Base-by-base conservation (phyloP, 2,888 invertebrate species). In the Leptinotarsa juncta region DNA sequence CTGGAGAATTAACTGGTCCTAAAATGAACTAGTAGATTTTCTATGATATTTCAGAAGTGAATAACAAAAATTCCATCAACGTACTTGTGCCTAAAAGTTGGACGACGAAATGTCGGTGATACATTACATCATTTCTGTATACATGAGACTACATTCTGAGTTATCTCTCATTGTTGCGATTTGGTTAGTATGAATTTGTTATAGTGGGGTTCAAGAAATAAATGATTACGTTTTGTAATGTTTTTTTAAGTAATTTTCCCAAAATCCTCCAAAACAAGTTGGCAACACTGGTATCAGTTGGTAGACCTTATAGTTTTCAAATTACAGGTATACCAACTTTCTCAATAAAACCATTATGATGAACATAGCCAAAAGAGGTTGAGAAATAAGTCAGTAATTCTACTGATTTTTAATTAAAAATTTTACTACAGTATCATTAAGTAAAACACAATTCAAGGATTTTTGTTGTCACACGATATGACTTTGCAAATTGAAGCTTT, bases 181-280 rank as follows among this genome's bases (percentile, higher is more conserved):
- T 65, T 83, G 82, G 81, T 81, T 23, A 82, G 78, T 71, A 80
- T 81, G 80, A 77, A 78, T 82, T 82, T 83, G 81, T 81, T 85
- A 83, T 85, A 84, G 85, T 84, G 82, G 83, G 84, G 81, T 84
- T 84, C 77, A 81, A 82, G 82, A 83, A 83, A 84, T 84, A 82
- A 84, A 82, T 84, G 81, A 83, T 72, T 79, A 79, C 78, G 79
- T 81, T 80, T 79, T 79, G 66, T 79, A 79, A 57, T 12, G 23
- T 10, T 18, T 57, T 14, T 12, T 57, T 10, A 5, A 51, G 1
- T 51, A n/a, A 1, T n/a, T 15, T 14, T 16, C 51, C 51, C 50
- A 16, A 51, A 51, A 51, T n/a, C 51, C 51, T 15, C 16, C 4
- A n/a, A 15, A 5, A 5, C 4, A 15, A 4, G n/a, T 51, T 16